Base-by-base conservation (phyloP, 53 echinoderm and acorn worm species). In the Hippasteria phrygiana region DNA sequence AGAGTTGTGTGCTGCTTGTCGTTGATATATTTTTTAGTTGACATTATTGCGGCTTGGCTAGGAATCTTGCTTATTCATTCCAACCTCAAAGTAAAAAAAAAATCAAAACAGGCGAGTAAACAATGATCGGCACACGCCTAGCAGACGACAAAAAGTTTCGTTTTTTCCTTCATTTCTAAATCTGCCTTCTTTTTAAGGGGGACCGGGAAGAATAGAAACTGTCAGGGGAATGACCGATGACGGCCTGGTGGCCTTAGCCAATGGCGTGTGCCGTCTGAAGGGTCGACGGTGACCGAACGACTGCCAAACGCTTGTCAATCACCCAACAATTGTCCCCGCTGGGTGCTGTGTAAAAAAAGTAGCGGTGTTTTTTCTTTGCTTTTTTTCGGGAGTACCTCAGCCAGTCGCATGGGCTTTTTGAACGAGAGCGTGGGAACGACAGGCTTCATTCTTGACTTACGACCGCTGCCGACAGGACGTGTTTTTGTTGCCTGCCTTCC, bases 221-320 rank as follows among this genome's bases (percentile, higher is more conserved):
- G 85, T 53, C 85, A 85, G 85, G 85, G 85, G 85, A 85, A 85
- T 85, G 85, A 85, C 85, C 85, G 69, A 85, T 34, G 69, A 69
- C 82, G 48, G 82, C 66, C 64, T 82, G 82, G 82, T 70, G 85
- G 85, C 85, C 26, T 85, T 46, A 64, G 71, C 85, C 85, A 85
- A 85, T 85, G 85, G 85, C 85, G 71, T 85, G 85, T 85, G 85
- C 70, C 85, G 85, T 47, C 33, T 48, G 34, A 70, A 71, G 51
- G 53, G 53, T 22, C 28, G 35, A 71, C 85, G 85, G 85, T 85
- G 85, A 85, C 85, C 63, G 70, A 16, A 39, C 85, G 37, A 71
- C 70, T 71, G 85, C 69, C 85, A 36, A 9, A 26, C 27, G 69
- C 35, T 48, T 85, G 85, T 85, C 85, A 85, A 85, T 85, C 85